Conservation (phyloP, 2,888 invertebrate species). For the Listrodromus nycthemerus region DNA sequence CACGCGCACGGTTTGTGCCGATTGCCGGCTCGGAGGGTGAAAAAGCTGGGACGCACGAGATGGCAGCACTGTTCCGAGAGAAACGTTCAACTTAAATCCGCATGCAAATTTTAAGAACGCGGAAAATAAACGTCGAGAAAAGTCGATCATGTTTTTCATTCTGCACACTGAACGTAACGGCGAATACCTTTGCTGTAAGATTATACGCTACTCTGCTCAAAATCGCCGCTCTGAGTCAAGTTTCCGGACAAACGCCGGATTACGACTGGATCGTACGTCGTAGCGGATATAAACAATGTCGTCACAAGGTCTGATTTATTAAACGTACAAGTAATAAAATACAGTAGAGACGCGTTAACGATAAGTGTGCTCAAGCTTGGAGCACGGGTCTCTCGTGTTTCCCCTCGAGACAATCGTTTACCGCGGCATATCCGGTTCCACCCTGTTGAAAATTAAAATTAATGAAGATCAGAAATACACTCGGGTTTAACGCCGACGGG, state of each 20-base stretch:
- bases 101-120: not conserved
- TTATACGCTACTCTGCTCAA: too few species aligned
- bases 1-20: constrained; percentile 14
- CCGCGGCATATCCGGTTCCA: constrained; percentile 96
- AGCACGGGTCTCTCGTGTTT: constrained; percentile 93
- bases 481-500: constrained; percentile 25
- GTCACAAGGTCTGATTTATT: not conserved
- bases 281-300: not conserved
- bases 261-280: not conserved
- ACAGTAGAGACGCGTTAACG: not conserved
- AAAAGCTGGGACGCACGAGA: not conserved
- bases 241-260: not conserved
- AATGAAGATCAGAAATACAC: not conserved
- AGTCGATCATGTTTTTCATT: not conserved
- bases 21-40: constrained; percentile 32
- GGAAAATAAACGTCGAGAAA: not conserved
- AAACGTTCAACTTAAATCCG: not conserved
- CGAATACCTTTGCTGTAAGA: not conserved
- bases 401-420: constrained; percentile 93
- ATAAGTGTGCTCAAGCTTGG: constrained; percentile 87
- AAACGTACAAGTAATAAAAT: not conserved
- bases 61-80: constrained; percentile 22
- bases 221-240: not conserved
- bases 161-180: not conserved
- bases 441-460: constrained; percentile 87